Conservation (phyloP, 2,113 vertebrate genomes). For the Oncorhynchus tshawytscha region DNA sequence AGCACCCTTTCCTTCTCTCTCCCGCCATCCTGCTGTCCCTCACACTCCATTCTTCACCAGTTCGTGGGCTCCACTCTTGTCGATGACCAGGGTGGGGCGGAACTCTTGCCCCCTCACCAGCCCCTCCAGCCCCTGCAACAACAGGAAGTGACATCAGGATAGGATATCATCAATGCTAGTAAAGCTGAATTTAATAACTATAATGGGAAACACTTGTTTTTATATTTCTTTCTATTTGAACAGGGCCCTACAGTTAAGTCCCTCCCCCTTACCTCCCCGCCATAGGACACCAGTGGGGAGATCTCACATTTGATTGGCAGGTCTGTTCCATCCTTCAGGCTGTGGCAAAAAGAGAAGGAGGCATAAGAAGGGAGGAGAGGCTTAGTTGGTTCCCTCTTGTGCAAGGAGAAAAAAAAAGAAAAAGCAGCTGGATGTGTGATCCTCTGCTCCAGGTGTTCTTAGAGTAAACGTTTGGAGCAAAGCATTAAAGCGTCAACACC, state of each 20-base stretch:
- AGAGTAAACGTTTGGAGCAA: background rate
- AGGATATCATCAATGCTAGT: background rate
- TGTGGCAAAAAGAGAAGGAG: conserved; percentile 51
- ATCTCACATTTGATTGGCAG: conserved; percentile 95
- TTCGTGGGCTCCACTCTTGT: conserved; percentile 80
- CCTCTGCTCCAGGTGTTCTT: conserved; percentile 49
- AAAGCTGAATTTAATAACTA: too few species aligned
- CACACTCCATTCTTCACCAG: conserved; percentile 87
- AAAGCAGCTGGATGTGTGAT: conserved; percentile 43
- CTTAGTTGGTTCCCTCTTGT: conserved; percentile 15
- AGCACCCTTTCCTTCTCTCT: conserved; percentile 22
- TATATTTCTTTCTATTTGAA: background rate
- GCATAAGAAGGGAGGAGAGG: conserved; percentile 9
- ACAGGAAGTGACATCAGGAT: background rate
- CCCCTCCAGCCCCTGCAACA: conserved; percentile 81
- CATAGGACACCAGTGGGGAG: conserved; percentile 90
- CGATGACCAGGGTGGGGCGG: conserved; percentile 81
- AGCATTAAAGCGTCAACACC: conserved; percentile 40
- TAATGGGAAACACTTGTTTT: background rate
- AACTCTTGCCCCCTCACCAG: conserved; percentile 83
- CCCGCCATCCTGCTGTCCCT: conserved; percentile 12
- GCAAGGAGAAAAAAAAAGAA: conserved; percentile 3
- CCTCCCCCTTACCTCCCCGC: conserved; percentile 85
- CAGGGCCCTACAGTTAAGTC: background rate
- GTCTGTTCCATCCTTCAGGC: conserved; percentile 92